Percentiles rank a stretch among this genome's conserved stretches.
phyloP scores from a whole-genome alignment of 2,888 invertebrate species.

The Piscicola geometra region DNA sequence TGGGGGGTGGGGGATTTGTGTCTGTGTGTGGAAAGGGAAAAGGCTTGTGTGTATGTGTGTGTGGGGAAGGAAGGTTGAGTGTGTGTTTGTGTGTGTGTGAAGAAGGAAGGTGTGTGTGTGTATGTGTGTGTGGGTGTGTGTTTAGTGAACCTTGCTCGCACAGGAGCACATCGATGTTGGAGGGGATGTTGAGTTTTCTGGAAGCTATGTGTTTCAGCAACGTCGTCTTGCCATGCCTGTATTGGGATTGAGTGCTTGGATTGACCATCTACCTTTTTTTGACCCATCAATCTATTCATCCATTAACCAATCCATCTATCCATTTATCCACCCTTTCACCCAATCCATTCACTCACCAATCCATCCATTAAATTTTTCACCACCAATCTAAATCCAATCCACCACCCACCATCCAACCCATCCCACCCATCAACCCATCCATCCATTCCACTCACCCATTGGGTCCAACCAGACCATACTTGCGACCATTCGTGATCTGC shows the following conservation, averaged over 20 bases:
- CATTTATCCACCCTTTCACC: conserved; percentile 11
- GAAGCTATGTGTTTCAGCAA: conserved; percentile 84
- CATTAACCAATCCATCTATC: too few relatives aligned
- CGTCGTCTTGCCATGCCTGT: conserved; percentile 93
- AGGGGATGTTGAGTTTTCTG: conserved; percentile 85
- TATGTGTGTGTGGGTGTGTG: too few relatives aligned
- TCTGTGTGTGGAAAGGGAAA: not conserved
- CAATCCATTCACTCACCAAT: not conserved
- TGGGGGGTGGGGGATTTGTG: too few relatives aligned
- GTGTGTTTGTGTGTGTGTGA: not conserved
- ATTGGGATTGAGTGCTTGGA: too few relatives aligned
- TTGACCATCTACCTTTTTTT: too few relatives aligned
- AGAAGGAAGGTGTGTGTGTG: too few relatives aligned
- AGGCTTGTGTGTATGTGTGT: not conserved
- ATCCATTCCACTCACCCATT: conserved; percentile 69
- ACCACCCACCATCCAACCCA: too few relatives aligned
- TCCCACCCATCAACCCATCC: not conserved
- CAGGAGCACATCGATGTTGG: conserved; percentile 88
- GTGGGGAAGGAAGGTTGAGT: not conserved
- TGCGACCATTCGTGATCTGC: conserved; percentile 82
- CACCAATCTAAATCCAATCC: too few relatives aligned
- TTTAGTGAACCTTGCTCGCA: conserved; percentile 72
- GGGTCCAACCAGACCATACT: conserved; percentile 96
- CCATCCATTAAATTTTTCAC: too few relatives aligned
- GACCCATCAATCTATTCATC: too few relatives aligned